phyloP scores from a whole-genome alignment of 1,140 invertebrate genomes.

The Luehdorfia chinensis region DNA sequence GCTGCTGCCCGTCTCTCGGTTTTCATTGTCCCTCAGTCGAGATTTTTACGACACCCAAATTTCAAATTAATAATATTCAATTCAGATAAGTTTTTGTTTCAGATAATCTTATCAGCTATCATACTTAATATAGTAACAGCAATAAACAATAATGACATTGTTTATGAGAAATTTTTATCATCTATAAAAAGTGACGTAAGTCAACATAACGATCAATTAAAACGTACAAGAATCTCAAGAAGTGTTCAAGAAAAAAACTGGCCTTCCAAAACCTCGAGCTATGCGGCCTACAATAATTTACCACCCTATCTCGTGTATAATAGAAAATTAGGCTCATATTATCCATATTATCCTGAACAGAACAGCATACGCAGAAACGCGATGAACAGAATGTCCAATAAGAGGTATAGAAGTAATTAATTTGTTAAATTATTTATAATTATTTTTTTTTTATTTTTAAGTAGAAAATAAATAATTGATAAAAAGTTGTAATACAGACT shows the following conservation, averaged over 20 bases:
- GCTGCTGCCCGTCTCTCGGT: too few species aligned
- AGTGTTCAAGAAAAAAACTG: slow-evolving; percentile 39
- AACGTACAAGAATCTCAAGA: slow-evolving; percentile 23
- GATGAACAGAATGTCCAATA: slow-evolving; percentile 18
- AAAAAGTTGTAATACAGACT: too few species aligned
- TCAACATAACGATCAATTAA: slow-evolving; percentile 11
- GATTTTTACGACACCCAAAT: too few species aligned
- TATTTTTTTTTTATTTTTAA: too few species aligned
- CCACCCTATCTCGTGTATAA: slow-evolving; percentile 63
- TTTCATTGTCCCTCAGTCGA: too few species aligned
- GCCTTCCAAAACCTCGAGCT: slow-evolving; percentile 23
- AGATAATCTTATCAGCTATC: slow-evolving; percentile 32
- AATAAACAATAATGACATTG: slow-evolving; percentile 9
- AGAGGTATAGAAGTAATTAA: slow-evolving; percentile 18
- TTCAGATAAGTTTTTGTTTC: slow-evolving; percentile 27
- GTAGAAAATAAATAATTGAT: too few species aligned
- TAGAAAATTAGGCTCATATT: slow-evolving; percentile 53
- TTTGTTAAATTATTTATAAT: slow-evolving; percentile 4
- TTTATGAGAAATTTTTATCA: slow-evolving; percentile 1
- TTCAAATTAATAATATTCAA: too few species aligned
- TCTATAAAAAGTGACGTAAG: slow-evolving; percentile 9
- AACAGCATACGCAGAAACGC: slow-evolving; percentile 38
- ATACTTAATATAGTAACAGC: slow-evolving; percentile 25
- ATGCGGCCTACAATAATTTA: slow-evolving; percentile 28
- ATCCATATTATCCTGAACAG: slow-evolving; percentile 53